Percentiles rank a stretch among this genome's conserved stretches.
Conservation (phyloP, 2,113 vertebrate species). For the Alces alces region DNA sequence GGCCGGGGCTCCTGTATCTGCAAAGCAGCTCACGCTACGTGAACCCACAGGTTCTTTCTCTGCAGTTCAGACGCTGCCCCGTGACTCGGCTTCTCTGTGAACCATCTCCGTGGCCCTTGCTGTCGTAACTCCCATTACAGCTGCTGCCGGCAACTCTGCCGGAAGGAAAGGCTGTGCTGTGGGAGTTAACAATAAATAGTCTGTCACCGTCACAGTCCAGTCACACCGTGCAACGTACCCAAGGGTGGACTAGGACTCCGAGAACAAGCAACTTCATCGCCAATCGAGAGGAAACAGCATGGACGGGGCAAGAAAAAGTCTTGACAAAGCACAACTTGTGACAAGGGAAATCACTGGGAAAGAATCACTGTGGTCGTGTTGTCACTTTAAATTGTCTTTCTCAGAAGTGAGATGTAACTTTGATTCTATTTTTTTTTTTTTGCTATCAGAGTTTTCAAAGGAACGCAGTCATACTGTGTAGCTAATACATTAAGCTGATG, state of each 20-base stretch:
- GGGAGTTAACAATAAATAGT: neutral
- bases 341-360: neutral
- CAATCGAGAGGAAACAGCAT: slow-evolving; percentile 15
- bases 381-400: slow-evolving; percentile 9
- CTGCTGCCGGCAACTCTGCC: neutral
- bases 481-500: slow-evolving; percentile 46
- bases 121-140: neutral
- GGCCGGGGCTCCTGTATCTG: neutral
- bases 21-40: neutral
- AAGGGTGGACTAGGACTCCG: neutral
- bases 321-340: neutral
- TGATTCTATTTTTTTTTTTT: neutral
- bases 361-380: neutral
- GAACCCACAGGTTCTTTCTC: neutral
- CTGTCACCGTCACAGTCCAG: neutral
- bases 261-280: neutral
- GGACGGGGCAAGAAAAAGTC: neutral
- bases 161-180: slow-evolving; percentile 27
- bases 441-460: neutral
- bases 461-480: neutral
- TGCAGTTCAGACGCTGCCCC: neutral
- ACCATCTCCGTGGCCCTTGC: neutral
- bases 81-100: neutral
- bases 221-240: neutral
- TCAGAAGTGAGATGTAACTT: neutral